Evolutionary conservation across 2,113 vertebrate species (phyloP).

Genomic region (Leptodactylus fuscus): DNA sequence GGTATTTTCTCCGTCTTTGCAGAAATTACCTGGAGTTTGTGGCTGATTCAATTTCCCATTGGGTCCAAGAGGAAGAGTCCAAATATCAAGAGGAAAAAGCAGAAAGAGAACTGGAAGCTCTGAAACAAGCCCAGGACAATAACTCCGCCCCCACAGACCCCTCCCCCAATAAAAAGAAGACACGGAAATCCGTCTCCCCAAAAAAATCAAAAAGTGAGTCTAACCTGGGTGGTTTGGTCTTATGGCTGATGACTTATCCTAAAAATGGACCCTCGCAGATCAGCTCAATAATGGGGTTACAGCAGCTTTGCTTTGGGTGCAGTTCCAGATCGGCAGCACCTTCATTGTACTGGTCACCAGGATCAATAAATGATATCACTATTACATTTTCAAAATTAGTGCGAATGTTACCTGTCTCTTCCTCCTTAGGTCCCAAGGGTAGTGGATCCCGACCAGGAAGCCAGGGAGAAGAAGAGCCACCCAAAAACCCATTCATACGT

Average conservation of each 20-base stretch:
- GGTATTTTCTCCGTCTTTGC: constrained; percentile 19
- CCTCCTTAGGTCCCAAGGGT: constrained; percentile 62
- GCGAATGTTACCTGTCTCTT: constrained; percentile 8
- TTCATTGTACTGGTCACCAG: not conserved
- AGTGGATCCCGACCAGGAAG: not conserved
- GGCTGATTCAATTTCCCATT: constrained; percentile 78
- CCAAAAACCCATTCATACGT: constrained; percentile 69
- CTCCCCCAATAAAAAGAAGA: constrained; percentile 38
- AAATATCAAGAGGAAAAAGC: constrained; percentile 72
- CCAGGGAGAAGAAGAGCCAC: constrained; percentile 39
- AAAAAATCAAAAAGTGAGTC: constrained; percentile 66
- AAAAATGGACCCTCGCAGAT: too few relatives aligned
- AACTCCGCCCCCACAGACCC: constrained; percentile 52
- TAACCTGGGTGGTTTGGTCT: too few relatives aligned
- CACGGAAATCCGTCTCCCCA: constrained; percentile 32
- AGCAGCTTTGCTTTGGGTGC: too few relatives aligned
- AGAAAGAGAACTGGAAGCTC: constrained; percentile 65
- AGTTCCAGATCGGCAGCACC: too few relatives aligned
- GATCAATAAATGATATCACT: not conserved
- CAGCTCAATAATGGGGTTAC: too few relatives aligned
- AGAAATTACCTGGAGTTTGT: constrained; percentile 89
- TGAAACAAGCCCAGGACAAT: constrained; percentile 53
- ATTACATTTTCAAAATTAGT: too few relatives aligned
- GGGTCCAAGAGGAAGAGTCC: constrained; percentile 81
- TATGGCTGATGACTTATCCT: too few relatives aligned